Evolutionary conservation across 2,797 vertebrate genomes (phyloP).

Genomic region (Geotrypetes seraphini): DNA sequence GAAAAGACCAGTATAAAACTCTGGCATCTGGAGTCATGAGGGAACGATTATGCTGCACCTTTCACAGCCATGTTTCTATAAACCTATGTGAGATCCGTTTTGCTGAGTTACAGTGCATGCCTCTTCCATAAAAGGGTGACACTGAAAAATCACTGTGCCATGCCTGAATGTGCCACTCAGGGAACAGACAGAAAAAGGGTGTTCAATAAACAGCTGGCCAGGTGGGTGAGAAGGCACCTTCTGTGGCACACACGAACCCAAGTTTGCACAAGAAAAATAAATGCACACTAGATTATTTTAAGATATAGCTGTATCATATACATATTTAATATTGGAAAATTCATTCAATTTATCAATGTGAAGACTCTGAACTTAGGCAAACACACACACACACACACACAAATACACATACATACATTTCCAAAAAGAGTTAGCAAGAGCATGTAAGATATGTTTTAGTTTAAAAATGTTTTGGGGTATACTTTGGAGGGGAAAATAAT

Average conservation of each 20-base stretch:
- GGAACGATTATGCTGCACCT: too few species aligned
- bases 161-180: background rate
- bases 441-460: conserved; percentile 24
- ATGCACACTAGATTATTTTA: conserved; percentile 29
- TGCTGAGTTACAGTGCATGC: too few species aligned
- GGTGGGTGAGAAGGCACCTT: conserved; percentile 6
- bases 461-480: conserved; percentile 7
- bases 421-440: conserved; percentile 11
- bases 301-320: conserved; percentile 31
- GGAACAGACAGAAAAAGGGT: too few species aligned
- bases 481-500: background rate
- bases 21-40: background rate
- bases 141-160: background rate
- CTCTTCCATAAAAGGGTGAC: background rate
- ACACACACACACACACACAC: too few species aligned
- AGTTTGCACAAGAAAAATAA: conserved; percentile 34
- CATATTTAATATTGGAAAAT: too few species aligned
- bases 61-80: too few species aligned
- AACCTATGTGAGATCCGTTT: too few species aligned
- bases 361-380: too few species aligned
- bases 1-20: conserved; percentile 13
- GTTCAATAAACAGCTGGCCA: background rate
- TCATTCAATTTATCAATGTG: too few species aligned
- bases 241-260: conserved; percentile 25
- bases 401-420: conserved; percentile 24